Conservation (phyloP, 2,113 vertebrate species). For the Pionites leucogaster region DNA sequence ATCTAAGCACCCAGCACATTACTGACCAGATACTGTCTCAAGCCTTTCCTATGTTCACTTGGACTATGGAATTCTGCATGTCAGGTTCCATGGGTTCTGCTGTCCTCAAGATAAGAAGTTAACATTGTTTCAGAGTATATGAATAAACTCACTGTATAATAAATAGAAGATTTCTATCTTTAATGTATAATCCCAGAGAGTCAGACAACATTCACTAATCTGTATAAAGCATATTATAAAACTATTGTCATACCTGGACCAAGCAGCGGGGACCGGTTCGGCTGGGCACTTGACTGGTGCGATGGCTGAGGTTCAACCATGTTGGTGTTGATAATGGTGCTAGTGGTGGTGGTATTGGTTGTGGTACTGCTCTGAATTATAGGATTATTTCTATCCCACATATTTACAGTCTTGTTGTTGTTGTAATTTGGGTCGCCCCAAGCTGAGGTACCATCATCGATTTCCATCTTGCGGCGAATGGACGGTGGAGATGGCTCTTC, state of each 20-base stretch:
- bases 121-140: background rate
- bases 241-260: constrained; percentile 83
- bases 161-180: background rate
- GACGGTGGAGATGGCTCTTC: constrained; percentile 96
- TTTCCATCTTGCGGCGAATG: constrained; percentile 97
- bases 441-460: constrained; percentile 97
- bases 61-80: fast-evolving
- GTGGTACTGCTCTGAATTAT: constrained; percentile 82
- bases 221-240: background rate
- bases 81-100: fast-evolving
- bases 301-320: constrained; percentile 80
- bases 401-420: constrained; percentile 91
- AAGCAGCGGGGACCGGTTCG: constrained; percentile 85
- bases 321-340: constrained; percentile 79
- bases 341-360: constrained; percentile 77
- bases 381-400: constrained; percentile 98
- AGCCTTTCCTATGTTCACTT: background rate
- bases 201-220: background rate
- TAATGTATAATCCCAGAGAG: background rate
- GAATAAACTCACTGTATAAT: background rate
- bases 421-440: constrained; percentile 93
- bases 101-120: background rate
- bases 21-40: background rate
- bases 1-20: fast-evolving
- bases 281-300: constrained; percentile 84